Evolutionary conservation across 2,888 invertebrate genomes (phyloP).

Genomic region (Euproctis similis): DNA sequence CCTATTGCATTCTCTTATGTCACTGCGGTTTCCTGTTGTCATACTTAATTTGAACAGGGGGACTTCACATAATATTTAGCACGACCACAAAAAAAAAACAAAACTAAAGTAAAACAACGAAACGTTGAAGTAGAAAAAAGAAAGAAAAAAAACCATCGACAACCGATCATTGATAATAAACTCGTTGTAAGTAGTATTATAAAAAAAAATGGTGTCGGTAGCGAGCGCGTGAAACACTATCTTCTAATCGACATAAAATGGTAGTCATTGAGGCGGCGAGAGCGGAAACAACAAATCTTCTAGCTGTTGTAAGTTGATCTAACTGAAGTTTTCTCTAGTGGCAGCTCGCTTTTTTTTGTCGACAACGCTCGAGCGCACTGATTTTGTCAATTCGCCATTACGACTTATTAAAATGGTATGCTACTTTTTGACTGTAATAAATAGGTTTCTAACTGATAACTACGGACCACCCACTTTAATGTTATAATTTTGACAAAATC

Average conservation of each 20-base stretch:
- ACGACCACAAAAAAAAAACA: constrained; percentile 14
- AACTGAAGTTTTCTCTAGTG: constrained; percentile 42
- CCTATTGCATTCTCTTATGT: constrained; percentile 51
- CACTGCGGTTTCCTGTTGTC: constrained; percentile 58
- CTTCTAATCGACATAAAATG: constrained; percentile 73
- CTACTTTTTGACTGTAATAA: constrained; percentile 50
- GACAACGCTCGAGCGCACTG: constrained; percentile 31
- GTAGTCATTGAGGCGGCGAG: constrained; percentile 71
- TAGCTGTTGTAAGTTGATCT: constrained; percentile 59
- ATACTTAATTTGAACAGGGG: constrained; percentile 36
- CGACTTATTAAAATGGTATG: constrained; percentile 48
- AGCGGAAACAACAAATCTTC: constrained; percentile 72
- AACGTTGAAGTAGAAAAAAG: constrained; percentile 30
- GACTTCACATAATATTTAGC: constrained; percentile 21
- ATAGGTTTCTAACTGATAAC: constrained; percentile 45
- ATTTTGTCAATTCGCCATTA: constrained; percentile 57
- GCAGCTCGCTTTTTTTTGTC: constrained; percentile 65
- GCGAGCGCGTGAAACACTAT: constrained; percentile 72
- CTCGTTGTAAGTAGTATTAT: constrained; percentile 65
- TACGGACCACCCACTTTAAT: constrained; percentile 59
- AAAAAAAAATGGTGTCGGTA: constrained; percentile 71
- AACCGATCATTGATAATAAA: constrained; percentile 61
- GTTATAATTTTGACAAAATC: no score
- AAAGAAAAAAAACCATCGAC: constrained; percentile 38
- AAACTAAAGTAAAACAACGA: constrained; percentile 39